Evolutionary conservation across 2,113 vertebrate species (phyloP).

Genomic region (Hemiprocne comata): DNA sequence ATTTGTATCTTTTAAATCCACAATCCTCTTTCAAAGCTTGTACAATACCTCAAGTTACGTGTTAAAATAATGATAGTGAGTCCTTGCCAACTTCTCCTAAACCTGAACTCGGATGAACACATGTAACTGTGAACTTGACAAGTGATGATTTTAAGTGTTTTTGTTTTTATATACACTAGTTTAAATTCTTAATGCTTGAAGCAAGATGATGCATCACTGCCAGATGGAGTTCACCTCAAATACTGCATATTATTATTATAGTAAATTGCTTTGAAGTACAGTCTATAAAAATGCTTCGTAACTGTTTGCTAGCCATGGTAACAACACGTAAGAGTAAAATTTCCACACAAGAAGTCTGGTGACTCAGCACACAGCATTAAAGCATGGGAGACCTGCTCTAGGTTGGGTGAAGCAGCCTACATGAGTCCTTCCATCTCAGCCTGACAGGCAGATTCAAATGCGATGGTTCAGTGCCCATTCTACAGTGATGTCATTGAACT

Average conservation of each 20-base stretch:
- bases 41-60: background rate
- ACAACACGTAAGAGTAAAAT: background rate
- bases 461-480: background rate
- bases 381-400: background rate
- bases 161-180: background rate
- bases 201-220: background rate
- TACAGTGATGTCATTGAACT: background rate
- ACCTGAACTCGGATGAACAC: background rate
- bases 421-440: background rate
- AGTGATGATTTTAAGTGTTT: background rate
- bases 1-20: background rate
- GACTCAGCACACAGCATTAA: background rate
- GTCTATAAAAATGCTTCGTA: background rate
- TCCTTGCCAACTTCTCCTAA: background rate
- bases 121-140: background rate
- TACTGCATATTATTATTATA: background rate
- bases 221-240: background rate
- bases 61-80: background rate
- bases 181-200: slow-evolving; percentile 27
- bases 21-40: background rate
- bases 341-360: background rate
- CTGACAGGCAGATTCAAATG: background rate
- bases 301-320: background rate
- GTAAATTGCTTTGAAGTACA: background rate
- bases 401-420: background rate